A percentile compares a stretch with the other conserved stretches of the same genome.
Evolutionary conservation across 2,113 vertebrate species (phyloP).

Genomic region (Ifrita kowaldi): DNA sequence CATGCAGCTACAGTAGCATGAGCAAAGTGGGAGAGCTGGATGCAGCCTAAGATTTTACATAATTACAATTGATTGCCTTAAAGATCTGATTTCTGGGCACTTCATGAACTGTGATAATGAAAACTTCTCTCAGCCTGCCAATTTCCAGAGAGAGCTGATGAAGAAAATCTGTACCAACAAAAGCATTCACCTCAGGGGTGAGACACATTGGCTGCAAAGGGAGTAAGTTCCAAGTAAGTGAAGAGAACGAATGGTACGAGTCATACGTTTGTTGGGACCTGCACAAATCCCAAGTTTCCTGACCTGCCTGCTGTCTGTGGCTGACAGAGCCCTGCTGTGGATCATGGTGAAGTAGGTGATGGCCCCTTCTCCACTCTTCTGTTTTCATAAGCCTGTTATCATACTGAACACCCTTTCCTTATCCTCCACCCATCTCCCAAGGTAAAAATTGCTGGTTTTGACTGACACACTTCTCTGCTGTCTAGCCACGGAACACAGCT

Average conservation of each 20-base stretch:
- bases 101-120: slow-evolving; percentile 25
- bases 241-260: not conserved
- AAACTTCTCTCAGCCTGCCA: not conserved
- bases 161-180: slow-evolving; percentile 22
- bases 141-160: not conserved
- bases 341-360: not conserved
- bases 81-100: slow-evolving; percentile 13
- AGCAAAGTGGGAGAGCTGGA: not conserved
- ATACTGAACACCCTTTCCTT: not conserved
- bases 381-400: not conserved
- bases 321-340: not conserved
- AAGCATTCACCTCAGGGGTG: not conserved
- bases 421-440: not conserved
- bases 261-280: not conserved
- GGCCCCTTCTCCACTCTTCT: not conserved
- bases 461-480: not conserved
- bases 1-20: not conserved
- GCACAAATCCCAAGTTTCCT: not conserved
- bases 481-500: not conserved
- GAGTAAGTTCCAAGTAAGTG: not conserved
- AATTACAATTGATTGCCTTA: slow-evolving; percentile 22
- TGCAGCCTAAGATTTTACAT: not conserved
- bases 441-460: not conserved
- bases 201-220: not conserved
- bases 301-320: not conserved